phyloP scores from a whole-genome alignment of 2,888 invertebrate species.

The Tenthredo livida region DNA sequence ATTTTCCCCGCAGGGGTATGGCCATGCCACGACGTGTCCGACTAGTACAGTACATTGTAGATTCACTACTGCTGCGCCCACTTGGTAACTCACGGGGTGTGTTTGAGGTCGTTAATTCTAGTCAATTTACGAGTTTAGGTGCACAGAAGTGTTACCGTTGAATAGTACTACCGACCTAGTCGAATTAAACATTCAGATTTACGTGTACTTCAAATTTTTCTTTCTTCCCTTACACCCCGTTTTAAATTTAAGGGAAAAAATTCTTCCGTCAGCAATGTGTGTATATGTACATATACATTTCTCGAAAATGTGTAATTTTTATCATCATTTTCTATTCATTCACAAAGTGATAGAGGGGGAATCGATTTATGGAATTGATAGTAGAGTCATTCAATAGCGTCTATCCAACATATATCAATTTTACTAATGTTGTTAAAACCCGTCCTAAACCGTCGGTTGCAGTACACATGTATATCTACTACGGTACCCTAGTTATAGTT shows the following conservation, averaged over 20 bases:
- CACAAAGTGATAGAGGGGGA: background rate
- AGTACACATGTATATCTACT: too few species aligned
- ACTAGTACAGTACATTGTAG: slow-evolving; percentile 19
- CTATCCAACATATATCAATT: slow-evolving; percentile 1
- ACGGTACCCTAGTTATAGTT: too few species aligned
- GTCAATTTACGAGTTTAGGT: slow-evolving; percentile 25
- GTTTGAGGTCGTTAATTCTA: slow-evolving; percentile 43
- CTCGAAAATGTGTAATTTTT: background rate
- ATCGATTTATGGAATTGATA: slow-evolving; percentile 20
- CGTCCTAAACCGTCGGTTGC: background rate
- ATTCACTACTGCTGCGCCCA: slow-evolving; percentile 38
- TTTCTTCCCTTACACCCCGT: background rate
- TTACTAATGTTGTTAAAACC: slow-evolving; percentile 7
- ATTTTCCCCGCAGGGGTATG: slow-evolving; percentile 3
- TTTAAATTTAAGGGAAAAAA: too few species aligned
- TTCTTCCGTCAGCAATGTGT: too few species aligned
- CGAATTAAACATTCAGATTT: background rate
- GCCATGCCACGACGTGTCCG: background rate
- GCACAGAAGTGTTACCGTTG: slow-evolving; percentile 31
- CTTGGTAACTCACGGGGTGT: slow-evolving; percentile 44
- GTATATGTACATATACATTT: too few species aligned
- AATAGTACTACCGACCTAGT: background rate
- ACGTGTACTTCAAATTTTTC: background rate
- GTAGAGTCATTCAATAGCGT: slow-evolving; percentile 12
- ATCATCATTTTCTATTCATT: background rate